Base-by-base conservation (phyloP, 2,113 vertebrate species). In the Corynorhinus townsendii region DNA sequence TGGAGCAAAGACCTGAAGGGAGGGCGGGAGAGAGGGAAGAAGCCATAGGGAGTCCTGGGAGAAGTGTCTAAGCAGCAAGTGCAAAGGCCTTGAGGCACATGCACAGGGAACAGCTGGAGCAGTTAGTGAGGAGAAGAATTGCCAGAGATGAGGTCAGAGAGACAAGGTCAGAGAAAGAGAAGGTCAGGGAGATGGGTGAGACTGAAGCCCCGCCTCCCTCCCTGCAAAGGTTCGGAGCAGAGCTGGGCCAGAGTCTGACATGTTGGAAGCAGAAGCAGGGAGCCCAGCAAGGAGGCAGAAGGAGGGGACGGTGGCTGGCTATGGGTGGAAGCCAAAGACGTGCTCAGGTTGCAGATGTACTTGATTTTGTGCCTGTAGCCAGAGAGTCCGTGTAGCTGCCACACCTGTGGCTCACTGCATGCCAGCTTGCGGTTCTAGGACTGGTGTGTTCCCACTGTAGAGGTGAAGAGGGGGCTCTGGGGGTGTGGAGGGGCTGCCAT, bases 241-340 rank as follows among this genome's bases (percentile, higher is more conserved):
- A 40, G 38, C 26, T 4, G 54, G 77, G 45, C 12, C 43, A 17
- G 28, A 6, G 11, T 30, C 22, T 54, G 73, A 11, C 1, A 12
- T 4, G 59, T 11, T 62, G 56, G 0, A 0, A 6, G 49, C 4
- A 0, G 49, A 3, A 15, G 33, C 68, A 5, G 1, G 12, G 14
- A 84, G 30, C 33, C 76, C 38, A 24, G 49, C 33, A 2, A 0
- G 72, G 35, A 68, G 80, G 35, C 0, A 3, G 59, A 0, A 7
- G 17, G 24, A 73, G 49, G 3, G 8, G 30, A 5, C 12, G 38
- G 35, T 5, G 28, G 64, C 8, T 12, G 11, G 28, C 5, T 16
- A 5, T 3, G 0, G 28, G 4, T 3, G 6, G 38, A 22, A 79
- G 28, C 38, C 0, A 1, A 38, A n/a, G 30, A 26, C 0, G 0